Conservation (phyloP, 2,113 vertebrate species). For the Martes martes region DNA sequence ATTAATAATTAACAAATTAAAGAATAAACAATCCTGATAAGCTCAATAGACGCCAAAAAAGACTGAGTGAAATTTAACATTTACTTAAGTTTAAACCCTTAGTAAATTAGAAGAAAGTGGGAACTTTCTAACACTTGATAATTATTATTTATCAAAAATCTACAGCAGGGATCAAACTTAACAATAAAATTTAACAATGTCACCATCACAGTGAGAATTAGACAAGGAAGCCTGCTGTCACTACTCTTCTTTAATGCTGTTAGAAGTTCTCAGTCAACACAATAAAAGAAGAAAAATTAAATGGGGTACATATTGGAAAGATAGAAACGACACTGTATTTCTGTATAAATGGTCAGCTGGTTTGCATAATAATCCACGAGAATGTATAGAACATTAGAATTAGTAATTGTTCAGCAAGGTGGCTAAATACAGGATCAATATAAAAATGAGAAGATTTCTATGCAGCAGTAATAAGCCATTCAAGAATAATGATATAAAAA, state of each 20-base stretch:
- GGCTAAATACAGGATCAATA: not conserved
- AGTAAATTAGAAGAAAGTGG: not conserved
- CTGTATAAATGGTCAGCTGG: not conserved
- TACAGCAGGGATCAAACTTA: not conserved
- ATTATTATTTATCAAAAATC: not conserved
- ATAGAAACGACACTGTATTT: not conserved
- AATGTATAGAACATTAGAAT: not conserved
- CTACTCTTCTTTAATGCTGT: not conserved
- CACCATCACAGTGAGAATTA: not conserved
- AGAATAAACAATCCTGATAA: not conserved
- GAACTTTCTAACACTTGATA: not conserved
- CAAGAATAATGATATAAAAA: not conserved
- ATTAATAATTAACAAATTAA: slow-evolving; percentile 36
- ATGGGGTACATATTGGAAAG: not conserved
- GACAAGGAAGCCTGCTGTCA: not conserved
- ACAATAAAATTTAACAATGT: not conserved
- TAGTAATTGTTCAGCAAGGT: not conserved
- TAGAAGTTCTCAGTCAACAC: not conserved
- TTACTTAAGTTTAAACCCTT: not conserved
- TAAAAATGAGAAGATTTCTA: not conserved
- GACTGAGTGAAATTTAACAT: not conserved
- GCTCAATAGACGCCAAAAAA: not conserved
- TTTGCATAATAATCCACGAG: not conserved
- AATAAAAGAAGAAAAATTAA: not conserved
- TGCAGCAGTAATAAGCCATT: not conserved